phyloP scores from a whole-genome alignment of 2,888 invertebrate species.

The Drosophila siamana region DNA sequence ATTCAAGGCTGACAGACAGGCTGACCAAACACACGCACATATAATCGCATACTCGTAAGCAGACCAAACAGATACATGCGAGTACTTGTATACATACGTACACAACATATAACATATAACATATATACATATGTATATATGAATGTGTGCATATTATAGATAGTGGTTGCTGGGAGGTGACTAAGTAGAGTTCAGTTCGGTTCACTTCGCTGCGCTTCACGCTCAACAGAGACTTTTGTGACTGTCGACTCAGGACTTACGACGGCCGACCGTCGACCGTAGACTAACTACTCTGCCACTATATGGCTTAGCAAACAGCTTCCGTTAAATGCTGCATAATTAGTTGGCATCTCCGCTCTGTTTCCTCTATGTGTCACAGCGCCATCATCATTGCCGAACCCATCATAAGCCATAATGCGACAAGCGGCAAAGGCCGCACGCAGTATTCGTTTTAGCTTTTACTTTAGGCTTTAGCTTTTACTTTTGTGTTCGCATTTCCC shows the following conservation, averaged over 20 bases:
- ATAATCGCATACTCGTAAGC: not conserved
- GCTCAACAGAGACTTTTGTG: slow-evolving; percentile 14
- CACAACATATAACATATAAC: too few species aligned
- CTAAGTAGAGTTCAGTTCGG: slow-evolving; percentile 35
- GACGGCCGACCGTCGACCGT: not conserved
- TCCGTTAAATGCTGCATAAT: slow-evolving; percentile 79
- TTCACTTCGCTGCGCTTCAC: slow-evolving; percentile 49
- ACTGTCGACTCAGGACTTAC: slow-evolving; percentile 3
- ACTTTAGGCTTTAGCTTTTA: slow-evolving; percentile 24
- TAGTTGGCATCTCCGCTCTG: slow-evolving; percentile 69
- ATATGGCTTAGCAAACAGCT: slow-evolving; percentile 74
- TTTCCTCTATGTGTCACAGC: slow-evolving; percentile 19
- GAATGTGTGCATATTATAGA: not conserved
- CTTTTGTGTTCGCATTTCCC: slow-evolving; percentile 14
- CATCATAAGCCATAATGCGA: slow-evolving; percentile 60
- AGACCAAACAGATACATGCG: slow-evolving; percentile 6
- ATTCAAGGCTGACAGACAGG: slow-evolving; percentile 72
- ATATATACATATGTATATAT: not conserved
- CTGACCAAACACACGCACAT: slow-evolving; percentile 38
- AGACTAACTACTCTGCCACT: slow-evolving; percentile 20
- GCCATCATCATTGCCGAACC: slow-evolving; percentile 23
- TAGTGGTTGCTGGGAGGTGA: slow-evolving; percentile 26
- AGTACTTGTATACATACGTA: slow-evolving; percentile 1
- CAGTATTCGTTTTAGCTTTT: slow-evolving; percentile 53
- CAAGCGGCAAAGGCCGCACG: slow-evolving; percentile 77